phyloP scores from a whole-genome alignment of 2,113 vertebrate genomes.

The Rhinoptilus africanus region DNA sequence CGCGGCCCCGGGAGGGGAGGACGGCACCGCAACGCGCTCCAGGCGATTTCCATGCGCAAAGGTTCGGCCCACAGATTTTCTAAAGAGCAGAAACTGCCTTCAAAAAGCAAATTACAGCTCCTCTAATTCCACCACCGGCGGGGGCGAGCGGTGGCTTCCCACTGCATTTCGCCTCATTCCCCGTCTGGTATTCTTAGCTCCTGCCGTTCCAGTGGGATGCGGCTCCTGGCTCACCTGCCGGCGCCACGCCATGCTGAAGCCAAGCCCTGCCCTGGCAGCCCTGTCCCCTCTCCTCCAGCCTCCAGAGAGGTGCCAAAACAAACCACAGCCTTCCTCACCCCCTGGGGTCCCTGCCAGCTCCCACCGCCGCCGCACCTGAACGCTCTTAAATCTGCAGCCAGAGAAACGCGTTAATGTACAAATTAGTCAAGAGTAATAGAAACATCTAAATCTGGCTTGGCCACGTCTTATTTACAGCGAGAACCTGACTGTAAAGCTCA shows the following conservation, averaged over 20 bases:
- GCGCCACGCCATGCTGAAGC: not conserved
- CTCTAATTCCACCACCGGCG: not conserved
- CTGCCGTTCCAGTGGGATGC: not conserved
- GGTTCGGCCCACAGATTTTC: not conserved
- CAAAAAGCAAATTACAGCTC: not conserved
- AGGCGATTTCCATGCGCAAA: not conserved
- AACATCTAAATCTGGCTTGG: not conserved
- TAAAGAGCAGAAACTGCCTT: not conserved
- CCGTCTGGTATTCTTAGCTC: not conserved
- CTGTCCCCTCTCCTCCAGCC: not conserved
- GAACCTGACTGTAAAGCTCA: not conserved
- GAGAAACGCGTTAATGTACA: not conserved
- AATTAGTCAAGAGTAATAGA: not conserved
- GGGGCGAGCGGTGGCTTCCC: not conserved
- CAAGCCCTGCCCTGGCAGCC: not conserved
- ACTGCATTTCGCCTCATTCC: not conserved
- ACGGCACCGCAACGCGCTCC: rapidly evolving
- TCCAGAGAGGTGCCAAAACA: not conserved
- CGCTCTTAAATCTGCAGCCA: not conserved
- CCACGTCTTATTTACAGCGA: not conserved
- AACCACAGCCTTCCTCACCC: not conserved
- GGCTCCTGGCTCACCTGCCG: not conserved
- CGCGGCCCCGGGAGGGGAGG: rapidly evolving
- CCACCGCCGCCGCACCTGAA: not conserved
- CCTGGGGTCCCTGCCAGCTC: not conserved